Evolutionary conservation across 2,113 vertebrate genomes (phyloP).

Genomic region (Platichthys stellatus): DNA sequence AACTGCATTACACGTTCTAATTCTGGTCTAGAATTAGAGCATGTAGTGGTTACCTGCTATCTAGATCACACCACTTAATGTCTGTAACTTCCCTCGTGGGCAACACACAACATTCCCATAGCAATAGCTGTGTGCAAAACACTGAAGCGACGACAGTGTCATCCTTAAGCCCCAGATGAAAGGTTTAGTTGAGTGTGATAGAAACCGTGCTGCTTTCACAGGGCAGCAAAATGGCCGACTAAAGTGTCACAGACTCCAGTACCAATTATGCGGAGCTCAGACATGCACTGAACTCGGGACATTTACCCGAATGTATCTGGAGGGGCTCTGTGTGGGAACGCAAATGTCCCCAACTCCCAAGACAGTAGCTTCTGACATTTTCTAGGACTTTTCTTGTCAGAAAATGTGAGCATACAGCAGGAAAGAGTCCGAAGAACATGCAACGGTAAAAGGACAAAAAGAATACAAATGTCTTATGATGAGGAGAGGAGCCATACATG

Average conservation of each 20-base stretch:
- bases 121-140: constrained; percentile 46
- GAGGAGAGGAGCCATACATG: too few relatives aligned
- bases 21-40: constrained; percentile 26
- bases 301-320: too few relatives aligned
- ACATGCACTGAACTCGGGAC: too few relatives aligned
- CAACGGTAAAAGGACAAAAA: too few relatives aligned
- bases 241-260: not conserved
- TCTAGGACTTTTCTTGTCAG: too few relatives aligned
- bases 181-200: constrained; percentile 3
- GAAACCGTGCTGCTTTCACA: constrained; percentile 13
- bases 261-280: not conserved
- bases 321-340: too few relatives aligned
- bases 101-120: constrained; percentile 52
- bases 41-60: constrained; percentile 23
- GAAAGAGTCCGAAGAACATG: too few relatives aligned
- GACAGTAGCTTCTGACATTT: too few relatives aligned
- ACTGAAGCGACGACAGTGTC: constrained; percentile 22
- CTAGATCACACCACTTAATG: constrained; percentile 17
- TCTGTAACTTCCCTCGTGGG: constrained; percentile 29
- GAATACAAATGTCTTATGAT: too few relatives aligned
- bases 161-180: not conserved
- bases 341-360: too few relatives aligned
- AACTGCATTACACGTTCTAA: not conserved
- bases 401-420: too few relatives aligned
- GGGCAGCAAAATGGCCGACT: not conserved